Conservation (phyloP, 2,888 invertebrate genomes). For the Gymnoscelis rufifasciata region DNA sequence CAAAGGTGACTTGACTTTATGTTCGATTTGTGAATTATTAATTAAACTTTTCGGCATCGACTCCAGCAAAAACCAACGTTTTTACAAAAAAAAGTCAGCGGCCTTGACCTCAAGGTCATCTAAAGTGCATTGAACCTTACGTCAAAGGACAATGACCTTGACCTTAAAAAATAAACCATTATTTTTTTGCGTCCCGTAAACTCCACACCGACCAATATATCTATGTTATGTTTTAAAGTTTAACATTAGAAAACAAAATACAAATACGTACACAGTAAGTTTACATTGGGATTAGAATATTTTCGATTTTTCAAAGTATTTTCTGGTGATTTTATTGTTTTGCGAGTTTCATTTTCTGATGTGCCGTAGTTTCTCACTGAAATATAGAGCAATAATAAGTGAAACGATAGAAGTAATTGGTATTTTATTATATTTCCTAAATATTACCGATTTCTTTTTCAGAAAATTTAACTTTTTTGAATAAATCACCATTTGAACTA, state of each 20-base stretch:
- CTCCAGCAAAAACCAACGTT: too few relatives aligned
- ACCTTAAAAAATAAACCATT: too few relatives aligned
- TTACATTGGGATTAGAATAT: slow-evolving; percentile 35
- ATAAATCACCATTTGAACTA: slow-evolving; percentile 30
- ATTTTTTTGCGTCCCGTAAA: too few relatives aligned
- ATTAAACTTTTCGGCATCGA: too few relatives aligned
- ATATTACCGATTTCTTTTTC: slow-evolving; percentile 52
- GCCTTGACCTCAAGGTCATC: too few relatives aligned
- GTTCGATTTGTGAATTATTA: too few relatives aligned
- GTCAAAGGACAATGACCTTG: too few relatives aligned
- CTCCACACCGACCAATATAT: too few relatives aligned
- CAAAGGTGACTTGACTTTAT: too few relatives aligned
- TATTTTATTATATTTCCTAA: not conserved
- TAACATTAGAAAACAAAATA: too few relatives aligned
- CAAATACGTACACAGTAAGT: slow-evolving; percentile 46
- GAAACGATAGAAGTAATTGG: not conserved
- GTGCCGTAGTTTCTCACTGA: slow-evolving; percentile 8
- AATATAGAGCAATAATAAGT: not conserved
- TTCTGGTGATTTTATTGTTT: not conserved
- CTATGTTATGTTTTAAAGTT: not conserved
- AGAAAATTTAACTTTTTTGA: slow-evolving; percentile 61
- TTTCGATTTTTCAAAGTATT: slow-evolving; percentile 14
- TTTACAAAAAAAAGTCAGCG: too few relatives aligned
- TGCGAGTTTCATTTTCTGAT: not conserved
- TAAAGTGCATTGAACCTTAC: too few relatives aligned